phyloP scores from a whole-genome alignment of 1,140 invertebrate genomes.

The Tyrophagus putrescentiae region DNA sequence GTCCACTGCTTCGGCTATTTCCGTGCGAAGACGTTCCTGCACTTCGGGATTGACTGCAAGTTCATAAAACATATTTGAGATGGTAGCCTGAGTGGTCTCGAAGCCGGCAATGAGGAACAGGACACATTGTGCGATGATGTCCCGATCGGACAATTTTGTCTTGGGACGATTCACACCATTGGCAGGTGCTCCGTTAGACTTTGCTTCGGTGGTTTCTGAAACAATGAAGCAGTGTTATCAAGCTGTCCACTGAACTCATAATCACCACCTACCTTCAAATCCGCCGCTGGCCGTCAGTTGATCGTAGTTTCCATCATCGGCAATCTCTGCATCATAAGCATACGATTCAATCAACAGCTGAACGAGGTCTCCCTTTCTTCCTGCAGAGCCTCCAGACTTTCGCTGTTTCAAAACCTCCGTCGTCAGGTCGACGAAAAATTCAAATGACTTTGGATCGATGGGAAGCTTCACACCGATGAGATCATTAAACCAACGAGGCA shows the following conservation, averaged over 20 bases:
- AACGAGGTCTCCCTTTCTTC: too few species aligned
- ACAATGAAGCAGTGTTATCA: not conserved
- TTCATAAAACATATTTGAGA: slow-evolving; percentile 49
- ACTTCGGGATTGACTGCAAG: slow-evolving; percentile 46
- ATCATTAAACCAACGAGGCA: too few species aligned
- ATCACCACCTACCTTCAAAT: not conserved
- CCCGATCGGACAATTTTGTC: not conserved
- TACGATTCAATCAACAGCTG: too few species aligned
- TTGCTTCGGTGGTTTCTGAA: not conserved
- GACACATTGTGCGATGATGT: slow-evolving; percentile 42
- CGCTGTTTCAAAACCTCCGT: too few species aligned
- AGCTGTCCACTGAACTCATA: not conserved
- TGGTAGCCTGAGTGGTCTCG: slow-evolving; percentile 55
- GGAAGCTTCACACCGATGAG: too few species aligned
- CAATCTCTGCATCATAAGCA: too few species aligned
- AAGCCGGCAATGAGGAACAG: slow-evolving; percentile 56
- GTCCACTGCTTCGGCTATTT: slow-evolving; percentile 38
- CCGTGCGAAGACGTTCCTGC: slow-evolving; percentile 43
- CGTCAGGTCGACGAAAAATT: too few species aligned
- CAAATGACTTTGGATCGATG: too few species aligned
- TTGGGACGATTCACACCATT: not conserved
- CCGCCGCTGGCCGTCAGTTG: too few species aligned
- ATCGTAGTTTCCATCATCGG: too few species aligned
- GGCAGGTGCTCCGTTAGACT: not conserved
- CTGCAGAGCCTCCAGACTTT: too few species aligned